These are phyloP conservation scores for Anodontia alba DNA, from an alignment of 2,888 invertebrate genomes.

Conservation along the genomic window DNA sequence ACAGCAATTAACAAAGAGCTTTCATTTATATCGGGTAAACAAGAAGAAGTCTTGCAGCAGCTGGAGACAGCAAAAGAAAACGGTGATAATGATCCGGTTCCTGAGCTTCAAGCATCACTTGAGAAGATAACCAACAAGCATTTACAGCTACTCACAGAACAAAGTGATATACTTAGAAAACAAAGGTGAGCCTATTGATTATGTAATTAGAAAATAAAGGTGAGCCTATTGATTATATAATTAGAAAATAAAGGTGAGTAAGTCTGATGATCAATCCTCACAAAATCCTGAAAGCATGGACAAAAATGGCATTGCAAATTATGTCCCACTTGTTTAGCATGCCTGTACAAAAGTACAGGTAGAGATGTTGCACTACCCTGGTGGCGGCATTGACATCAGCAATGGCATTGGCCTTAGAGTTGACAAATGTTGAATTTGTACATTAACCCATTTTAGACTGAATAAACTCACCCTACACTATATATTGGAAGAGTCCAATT, in stretches of 20 bases:
- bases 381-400: too few relatives aligned
- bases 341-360: too few relatives aligned
- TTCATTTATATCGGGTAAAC: conserved; percentile 83
- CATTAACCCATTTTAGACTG: too few relatives aligned
- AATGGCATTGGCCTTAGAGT: too few relatives aligned
- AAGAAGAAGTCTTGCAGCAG: conserved; percentile 85
- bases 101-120: conserved; percentile 84
- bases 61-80: conserved; percentile 82
- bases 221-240: conserved; percentile 76
- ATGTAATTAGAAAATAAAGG: conserved; percentile 83
- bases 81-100: conserved; percentile 77
- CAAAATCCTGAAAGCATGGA: too few relatives aligned
- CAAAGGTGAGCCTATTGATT: conserved; percentile 66
- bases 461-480: too few relatives aligned
- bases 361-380: too few relatives aligned
- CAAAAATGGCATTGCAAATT: too few relatives aligned
- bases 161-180: conserved; percentile 84
- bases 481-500: too few relatives aligned
- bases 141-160: conserved; percentile 85
- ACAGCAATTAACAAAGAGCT: conserved; percentile 85
- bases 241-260: conserved; percentile 78
- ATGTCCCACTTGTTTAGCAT: too few relatives aligned
- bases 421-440: too few relatives aligned
- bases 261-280: too few relatives aligned
- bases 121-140: conserved; percentile 84